These are phyloP conservation scores for Metellina segmentata DNA, from an alignment of 2,888 invertebrate genomes.

Conservation along the genomic window DNA sequence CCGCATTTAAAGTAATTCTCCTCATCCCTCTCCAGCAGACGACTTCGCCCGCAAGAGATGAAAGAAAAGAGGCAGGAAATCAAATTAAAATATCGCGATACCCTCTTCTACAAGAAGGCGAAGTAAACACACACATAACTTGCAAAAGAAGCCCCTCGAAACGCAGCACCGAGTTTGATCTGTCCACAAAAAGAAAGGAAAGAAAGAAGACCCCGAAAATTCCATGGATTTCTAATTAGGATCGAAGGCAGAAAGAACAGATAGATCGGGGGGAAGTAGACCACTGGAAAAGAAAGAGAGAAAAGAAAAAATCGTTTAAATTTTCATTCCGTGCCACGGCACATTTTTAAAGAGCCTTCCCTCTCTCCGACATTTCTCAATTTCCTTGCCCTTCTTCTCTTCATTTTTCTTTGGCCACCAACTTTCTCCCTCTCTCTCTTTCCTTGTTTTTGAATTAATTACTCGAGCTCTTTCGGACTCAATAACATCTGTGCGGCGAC, in stretches of 20 bases:
- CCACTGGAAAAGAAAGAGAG: constrained; percentile 14
- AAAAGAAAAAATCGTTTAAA: constrained; percentile 67
- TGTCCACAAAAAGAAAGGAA: neutral
- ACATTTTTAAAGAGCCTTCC: constrained; percentile 65
- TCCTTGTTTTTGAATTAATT: constrained; percentile 76
- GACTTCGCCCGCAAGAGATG: too few species aligned
- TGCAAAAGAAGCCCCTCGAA: neutral
- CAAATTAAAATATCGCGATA: too few species aligned
- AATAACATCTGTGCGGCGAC: constrained; percentile 73
- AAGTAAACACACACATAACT: neutral
- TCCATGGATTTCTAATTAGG: constrained; percentile 54
- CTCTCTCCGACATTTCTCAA: constrained; percentile 57
- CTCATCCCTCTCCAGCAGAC: too few species aligned
- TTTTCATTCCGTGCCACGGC: constrained; percentile 65
- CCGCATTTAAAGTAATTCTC: too few species aligned
- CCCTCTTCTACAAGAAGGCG: too few species aligned
- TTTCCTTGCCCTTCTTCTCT: constrained; percentile 63
- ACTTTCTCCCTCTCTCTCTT: constrained; percentile 46
- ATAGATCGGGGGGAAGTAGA: constrained; percentile 24
- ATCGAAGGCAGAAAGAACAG: constrained; percentile 7
- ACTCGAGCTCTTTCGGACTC: constrained; percentile 67
- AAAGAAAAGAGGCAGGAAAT: too few species aligned
- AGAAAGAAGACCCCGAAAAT: neutral
- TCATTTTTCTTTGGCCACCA: constrained; percentile 70
- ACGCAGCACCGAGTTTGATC: neutral